phyloP scores from a whole-genome alignment of 2,888 invertebrate species.

The Drosophila prostipennis region DNA sequence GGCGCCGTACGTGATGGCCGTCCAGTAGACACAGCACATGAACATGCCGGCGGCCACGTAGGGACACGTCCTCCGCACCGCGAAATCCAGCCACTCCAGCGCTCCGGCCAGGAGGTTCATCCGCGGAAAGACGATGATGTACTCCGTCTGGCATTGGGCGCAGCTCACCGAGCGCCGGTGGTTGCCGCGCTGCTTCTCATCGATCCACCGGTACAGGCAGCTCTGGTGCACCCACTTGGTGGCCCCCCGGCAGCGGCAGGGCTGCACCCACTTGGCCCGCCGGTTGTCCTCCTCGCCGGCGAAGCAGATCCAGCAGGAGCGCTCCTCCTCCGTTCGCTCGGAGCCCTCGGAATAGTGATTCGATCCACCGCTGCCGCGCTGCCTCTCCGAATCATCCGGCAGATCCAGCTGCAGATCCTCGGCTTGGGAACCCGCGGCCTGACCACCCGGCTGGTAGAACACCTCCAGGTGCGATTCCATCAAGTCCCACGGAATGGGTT shows the following conservation, averaged over 20 bases:
- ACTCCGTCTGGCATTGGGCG: conserved; percentile 97
- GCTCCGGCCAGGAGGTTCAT: conserved; percentile 87
- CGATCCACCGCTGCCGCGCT: conserved; percentile 15
- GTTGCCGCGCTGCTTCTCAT: conserved; percentile 97
- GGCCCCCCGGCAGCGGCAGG: conserved; percentile 96
- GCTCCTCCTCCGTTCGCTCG: conserved; percentile 63
- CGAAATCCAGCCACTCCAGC: conserved; percentile 93
- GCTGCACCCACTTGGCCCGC: conserved; percentile 95
- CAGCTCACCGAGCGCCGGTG: conserved; percentile 92
- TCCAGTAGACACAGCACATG: conserved; percentile 97
- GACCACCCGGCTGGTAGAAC: not conserved
- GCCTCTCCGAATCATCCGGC: not conserved
- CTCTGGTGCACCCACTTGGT: conserved; percentile 98
- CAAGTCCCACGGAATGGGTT: not conserved
- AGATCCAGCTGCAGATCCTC: not conserved
- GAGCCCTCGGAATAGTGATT: not conserved
- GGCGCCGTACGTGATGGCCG: conserved; percentile 97
- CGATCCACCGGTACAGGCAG: conserved; percentile 98
- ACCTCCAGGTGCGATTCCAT: not conserved
- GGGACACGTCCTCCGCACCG: conserved; percentile 95
- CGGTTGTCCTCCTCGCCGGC: conserved; percentile 96
- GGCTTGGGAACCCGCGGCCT: not conserved
- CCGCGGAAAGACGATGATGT: conserved; percentile 95
- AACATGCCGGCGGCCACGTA: conserved; percentile 96
- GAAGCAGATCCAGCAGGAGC: conserved; percentile 98